Percentiles rank a stretch among this genome's conserved stretches.
These are phyloP conservation scores for Phrynocephalus vlangalii DNA, from an alignment of 2,797 vertebrate species.

Conservation along the genomic window DNA sequence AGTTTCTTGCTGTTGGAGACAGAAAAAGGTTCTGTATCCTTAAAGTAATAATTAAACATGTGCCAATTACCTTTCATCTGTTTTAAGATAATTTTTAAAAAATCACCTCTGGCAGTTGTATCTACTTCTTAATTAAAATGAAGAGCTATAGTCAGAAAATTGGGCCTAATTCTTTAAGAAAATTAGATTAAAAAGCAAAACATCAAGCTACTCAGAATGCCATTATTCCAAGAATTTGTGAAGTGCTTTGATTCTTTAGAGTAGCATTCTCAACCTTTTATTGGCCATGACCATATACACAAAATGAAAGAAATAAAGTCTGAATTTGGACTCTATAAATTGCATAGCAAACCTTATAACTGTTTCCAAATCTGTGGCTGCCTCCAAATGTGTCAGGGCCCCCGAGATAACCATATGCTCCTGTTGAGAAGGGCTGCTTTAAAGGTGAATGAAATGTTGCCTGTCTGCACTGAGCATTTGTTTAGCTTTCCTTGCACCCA, in stretches of 20 bases:
- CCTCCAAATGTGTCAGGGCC: too few relatives aligned
- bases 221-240: constrained; percentile 28
- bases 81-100: constrained; percentile 52
- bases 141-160: constrained; percentile 63
- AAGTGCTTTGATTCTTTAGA: neutral
- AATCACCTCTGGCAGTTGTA: constrained; percentile 65
- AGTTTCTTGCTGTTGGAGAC: constrained; percentile 65
- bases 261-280: neutral
- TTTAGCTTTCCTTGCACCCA: too few relatives aligned
- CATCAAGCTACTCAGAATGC: constrained; percentile 6
- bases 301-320: too few relatives aligned
- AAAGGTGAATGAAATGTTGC: too few relatives aligned
- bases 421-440: too few relatives aligned
- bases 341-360: too few relatives aligned
- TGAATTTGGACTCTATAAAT: too few relatives aligned
- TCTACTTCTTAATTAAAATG: constrained; percentile 50
- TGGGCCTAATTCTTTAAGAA: constrained; percentile 55
- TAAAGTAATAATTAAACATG: constrained; percentile 75
- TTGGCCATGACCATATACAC: too few relatives aligned
- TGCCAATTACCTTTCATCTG: constrained; percentile 66
- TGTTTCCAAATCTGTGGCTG: too few relatives aligned
- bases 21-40: constrained; percentile 67
- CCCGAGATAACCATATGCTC: too few relatives aligned
- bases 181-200: constrained; percentile 35
- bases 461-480: too few relatives aligned